Evolutionary conservation across 2,113 vertebrate genomes (phyloP), one percentile per base, ranked within the genome.

Genomic region (Hydrolagus affinis): DNA sequence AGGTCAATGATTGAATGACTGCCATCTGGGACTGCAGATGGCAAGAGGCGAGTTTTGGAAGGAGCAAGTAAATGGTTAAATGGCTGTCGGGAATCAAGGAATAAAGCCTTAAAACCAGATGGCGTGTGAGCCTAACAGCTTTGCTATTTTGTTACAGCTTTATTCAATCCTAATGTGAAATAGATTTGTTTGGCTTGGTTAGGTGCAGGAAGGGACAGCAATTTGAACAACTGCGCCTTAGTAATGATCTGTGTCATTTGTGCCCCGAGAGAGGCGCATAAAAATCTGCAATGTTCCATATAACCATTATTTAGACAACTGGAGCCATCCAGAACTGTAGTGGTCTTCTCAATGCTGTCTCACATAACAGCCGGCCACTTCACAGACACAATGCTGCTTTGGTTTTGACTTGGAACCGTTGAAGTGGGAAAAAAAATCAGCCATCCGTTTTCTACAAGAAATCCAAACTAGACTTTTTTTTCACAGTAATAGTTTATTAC

Each of bases 401-500:
- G 59, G 6, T 68, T 66, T 68, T 12, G 9, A 64, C 62, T 15
- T 30, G 23, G 44, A 80, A 64, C 64, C 28, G 64, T 68, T 64
- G n/a, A n/a, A n/a, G n/a, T 56, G 56, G 62, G 44, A 21, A 83
- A 66, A 32, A 19, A 11, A 28, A 9, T 66, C 64, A 83, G 23
- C 32, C 62, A 32, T 17, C 64, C 17, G 62, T 0, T 83, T 80
- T 66, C 15, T 28, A 66, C 66, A 32, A 83, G 66, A 66, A 30
- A 62, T 3, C 23, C 64, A 83, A 59, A 83, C 66, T 60, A 68
- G 60, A 83, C 62, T 64, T 30, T 66, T 44, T 60, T 83, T 83
- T 83, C 78, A 93, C 91, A 92, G 93, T 92, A 91, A 91, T 91
- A 89, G 90, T 94, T 94, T 94, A 94, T 93, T 94, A 90, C 92